Percentiles rank a stretch among this genome's conserved stretches.
These are phyloP conservation scores for Drosophila lini DNA, from an alignment of 1,140 invertebrate species.

Conservation along the genomic window DNA sequence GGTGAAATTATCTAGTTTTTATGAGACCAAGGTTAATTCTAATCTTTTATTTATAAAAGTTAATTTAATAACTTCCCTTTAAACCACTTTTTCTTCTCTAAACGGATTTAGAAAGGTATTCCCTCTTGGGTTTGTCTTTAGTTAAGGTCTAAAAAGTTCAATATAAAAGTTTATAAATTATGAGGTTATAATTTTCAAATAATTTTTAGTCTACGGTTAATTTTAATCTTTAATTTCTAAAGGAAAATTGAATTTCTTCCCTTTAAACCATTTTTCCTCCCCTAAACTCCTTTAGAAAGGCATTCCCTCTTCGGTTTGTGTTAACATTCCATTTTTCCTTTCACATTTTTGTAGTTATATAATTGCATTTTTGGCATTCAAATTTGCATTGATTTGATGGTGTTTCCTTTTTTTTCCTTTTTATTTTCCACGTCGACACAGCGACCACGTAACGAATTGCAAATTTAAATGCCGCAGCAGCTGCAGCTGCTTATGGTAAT, in stretches of 20 bases:
- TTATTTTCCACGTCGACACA: constrained; percentile 13
- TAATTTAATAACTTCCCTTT: too few relatives aligned
- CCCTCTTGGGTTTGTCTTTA: too few relatives aligned
- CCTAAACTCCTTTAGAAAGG: background rate
- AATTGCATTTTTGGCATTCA: constrained; percentile 50
- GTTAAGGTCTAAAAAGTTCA: background rate
- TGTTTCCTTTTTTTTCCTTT: constrained; percentile 6
- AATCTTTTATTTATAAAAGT: too few relatives aligned
- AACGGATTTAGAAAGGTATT: too few relatives aligned
- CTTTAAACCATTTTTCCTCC: background rate
- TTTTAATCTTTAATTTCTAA: background rate
- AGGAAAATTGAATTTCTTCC: too few relatives aligned
- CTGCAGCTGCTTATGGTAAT: constrained; percentile 62
- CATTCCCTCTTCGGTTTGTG: background rate
- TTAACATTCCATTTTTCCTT: background rate
- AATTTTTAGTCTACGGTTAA: background rate
- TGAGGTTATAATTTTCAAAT: too few relatives aligned
- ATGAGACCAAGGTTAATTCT: too few relatives aligned
- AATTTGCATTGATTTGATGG: constrained; percentile 41
- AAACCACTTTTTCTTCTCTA: too few relatives aligned
- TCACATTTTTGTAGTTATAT: constrained; percentile 10
- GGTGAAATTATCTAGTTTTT: too few relatives aligned
- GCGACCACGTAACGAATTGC: constrained; percentile 26
- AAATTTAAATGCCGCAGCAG: constrained; percentile 62
- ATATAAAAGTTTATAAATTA: too few relatives aligned